Percentiles rank a stretch among this genome's conserved stretches.
Conservation (phyloP, 2,113 vertebrate genomes). For the Sialia sialis region DNA sequence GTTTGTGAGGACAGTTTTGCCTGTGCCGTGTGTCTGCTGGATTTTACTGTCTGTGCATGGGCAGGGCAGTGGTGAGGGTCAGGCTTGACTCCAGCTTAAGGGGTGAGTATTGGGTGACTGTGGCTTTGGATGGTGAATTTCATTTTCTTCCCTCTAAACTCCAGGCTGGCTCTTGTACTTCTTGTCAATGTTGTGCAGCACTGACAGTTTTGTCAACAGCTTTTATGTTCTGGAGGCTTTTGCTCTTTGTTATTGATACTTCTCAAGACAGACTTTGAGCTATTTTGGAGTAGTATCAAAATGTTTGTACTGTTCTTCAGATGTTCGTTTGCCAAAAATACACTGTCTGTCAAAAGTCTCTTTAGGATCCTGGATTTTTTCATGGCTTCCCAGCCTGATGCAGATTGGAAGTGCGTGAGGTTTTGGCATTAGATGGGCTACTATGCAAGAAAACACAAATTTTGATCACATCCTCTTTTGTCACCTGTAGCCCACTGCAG, state of each 20-base stretch:
- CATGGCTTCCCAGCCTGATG: neutral
- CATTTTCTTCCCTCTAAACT: neutral
- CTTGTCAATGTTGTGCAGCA: neutral
- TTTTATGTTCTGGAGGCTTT: constrained; percentile 21
- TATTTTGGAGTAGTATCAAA: constrained; percentile 1
- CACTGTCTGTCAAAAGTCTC: neutral
- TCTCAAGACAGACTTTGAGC: constrained; percentile 25
- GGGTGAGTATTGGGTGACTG: neutral
- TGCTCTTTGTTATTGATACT: neutral
- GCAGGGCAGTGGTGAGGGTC: neutral
- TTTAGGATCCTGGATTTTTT: neutral
- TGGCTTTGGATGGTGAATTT: neutral
- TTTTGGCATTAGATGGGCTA: neutral
- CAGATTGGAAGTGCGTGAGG: neutral
- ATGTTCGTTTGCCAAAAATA: constrained; percentile 13
- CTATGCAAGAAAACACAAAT: rapidly evolving
- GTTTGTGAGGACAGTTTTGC: neutral
- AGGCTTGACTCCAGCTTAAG: neutral
- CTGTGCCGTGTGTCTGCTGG: neutral
- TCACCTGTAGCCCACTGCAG: neutral
- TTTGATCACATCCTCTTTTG: neutral
- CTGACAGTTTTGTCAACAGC: neutral
- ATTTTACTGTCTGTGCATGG: neutral
- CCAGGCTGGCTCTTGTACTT: neutral
- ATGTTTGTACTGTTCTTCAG: constrained; percentile 28